Conservation (phyloP, 1,140 invertebrate species). For the Diprion similis region DNA sequence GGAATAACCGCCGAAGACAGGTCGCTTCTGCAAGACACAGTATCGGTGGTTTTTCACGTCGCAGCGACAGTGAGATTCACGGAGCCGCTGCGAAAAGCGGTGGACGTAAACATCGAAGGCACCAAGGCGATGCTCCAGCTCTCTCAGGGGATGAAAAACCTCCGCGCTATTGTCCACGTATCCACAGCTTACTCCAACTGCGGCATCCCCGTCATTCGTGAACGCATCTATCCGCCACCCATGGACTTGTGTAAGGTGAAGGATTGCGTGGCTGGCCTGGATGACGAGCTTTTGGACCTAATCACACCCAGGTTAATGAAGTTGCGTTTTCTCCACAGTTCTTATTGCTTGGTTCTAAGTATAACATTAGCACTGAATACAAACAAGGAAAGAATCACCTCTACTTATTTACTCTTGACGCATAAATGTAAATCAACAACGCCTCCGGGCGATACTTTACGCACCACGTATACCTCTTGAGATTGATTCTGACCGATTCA, state of each 20-base stretch:
- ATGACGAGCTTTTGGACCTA: slow-evolving; percentile 56
- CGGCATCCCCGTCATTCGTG: slow-evolving; percentile 67
- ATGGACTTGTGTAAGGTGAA: slow-evolving; percentile 76
- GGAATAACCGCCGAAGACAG: slow-evolving; percentile 70
- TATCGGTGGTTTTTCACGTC: slow-evolving; percentile 72
- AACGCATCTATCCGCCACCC: slow-evolving; percentile 77
- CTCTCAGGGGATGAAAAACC: slow-evolving; percentile 23
- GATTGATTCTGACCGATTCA: too few relatives aligned
- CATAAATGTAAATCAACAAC: too few relatives aligned
- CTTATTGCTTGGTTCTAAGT: background rate
- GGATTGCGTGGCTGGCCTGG: slow-evolving; percentile 58
- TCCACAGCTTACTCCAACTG: slow-evolving; percentile 81
- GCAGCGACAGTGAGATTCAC: slow-evolving; percentile 75
- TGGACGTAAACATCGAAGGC: slow-evolving; percentile 36
- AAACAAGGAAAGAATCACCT: too few relatives aligned
- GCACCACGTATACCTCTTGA: too few relatives aligned
- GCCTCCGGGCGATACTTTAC: too few relatives aligned
- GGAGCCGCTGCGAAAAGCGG: slow-evolving; percentile 62
- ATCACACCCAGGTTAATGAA: slow-evolving; percentile 60
- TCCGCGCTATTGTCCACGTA: slow-evolving; percentile 69
- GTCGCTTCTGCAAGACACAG: slow-evolving; percentile 41
- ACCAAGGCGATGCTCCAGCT: slow-evolving; percentile 30
- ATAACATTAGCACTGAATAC: background rate
- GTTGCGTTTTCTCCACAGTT: background rate
- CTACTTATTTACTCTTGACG: too few relatives aligned